Evolutionary conservation across 2,797 vertebrate species (phyloP).

Genomic region (Helicolenus hilgendorfi): DNA sequence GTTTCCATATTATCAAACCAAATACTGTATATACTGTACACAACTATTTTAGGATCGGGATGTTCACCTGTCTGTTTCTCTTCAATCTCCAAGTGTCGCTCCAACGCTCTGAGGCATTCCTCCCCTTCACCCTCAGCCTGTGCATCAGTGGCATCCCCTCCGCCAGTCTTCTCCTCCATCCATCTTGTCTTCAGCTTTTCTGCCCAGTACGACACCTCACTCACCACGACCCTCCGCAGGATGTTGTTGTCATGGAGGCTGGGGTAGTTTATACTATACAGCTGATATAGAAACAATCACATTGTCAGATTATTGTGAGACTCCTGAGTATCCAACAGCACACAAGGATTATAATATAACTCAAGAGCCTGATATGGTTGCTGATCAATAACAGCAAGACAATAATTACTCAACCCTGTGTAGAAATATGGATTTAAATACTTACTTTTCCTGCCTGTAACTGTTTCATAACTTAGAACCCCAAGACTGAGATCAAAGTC

Average conservation of each 20-base stretch:
- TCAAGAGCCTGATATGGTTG: background rate
- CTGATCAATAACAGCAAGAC: background rate
- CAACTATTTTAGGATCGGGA: background rate
- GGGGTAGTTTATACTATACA: conserved; percentile 93
- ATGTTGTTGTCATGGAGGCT: conserved; percentile 94
- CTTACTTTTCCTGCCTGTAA: background rate
- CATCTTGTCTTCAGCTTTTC: conserved; percentile 86
- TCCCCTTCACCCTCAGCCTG: background rate
- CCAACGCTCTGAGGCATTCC: background rate
- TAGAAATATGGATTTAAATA: background rate
- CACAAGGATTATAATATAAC: background rate
- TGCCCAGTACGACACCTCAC: conserved; percentile 89
- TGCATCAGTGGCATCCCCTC: background rate
- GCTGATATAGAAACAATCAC: conserved; percentile 76
- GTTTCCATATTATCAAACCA: background rate
- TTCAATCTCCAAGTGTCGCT: background rate
- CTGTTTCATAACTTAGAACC: background rate
- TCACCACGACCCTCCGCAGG: conserved; percentile 88
- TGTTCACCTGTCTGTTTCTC: conserved; percentile 30
- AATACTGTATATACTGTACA: background rate
- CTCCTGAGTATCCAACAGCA: background rate
- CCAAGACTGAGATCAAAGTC: background rate
- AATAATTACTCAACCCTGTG: background rate
- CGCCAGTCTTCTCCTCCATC: conserved; percentile 24
- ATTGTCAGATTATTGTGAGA: background rate